Evolutionary conservation across 2,797 vertebrate genomes (phyloP).

Genomic region (Malacoraja senta): DNA sequence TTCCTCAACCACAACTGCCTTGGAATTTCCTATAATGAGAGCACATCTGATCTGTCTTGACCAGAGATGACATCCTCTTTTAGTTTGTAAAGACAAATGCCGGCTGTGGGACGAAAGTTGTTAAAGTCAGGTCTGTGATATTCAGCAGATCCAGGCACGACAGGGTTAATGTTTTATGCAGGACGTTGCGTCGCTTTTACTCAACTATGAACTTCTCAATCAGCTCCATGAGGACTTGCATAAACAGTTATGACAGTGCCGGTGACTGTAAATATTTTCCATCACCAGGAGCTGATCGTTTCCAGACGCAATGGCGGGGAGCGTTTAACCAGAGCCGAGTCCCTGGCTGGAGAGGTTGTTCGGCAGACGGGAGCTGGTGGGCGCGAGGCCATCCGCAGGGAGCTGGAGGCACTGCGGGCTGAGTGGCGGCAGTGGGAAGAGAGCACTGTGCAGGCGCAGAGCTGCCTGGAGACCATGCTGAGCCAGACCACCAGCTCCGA

Average conservation of each 20-base stretch:
- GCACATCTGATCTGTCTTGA: background rate
- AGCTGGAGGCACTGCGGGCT: conserved; percentile 72
- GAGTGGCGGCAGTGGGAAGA: conserved; percentile 91
- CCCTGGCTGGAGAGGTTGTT: conserved; percentile 65
- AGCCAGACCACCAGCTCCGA: conserved; percentile 82
- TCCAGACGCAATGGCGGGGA: conserved; percentile 75
- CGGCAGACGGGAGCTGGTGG: conserved; percentile 74
- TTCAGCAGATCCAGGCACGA: background rate
- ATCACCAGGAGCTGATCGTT: conserved; percentile 80
- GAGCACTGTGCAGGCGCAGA: conserved; percentile 62
- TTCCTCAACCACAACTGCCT: background rate
- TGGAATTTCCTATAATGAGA: background rate
- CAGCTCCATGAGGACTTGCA: background rate
- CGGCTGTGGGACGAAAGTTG: background rate
- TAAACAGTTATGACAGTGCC: conserved; percentile 23
- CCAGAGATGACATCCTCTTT: background rate
- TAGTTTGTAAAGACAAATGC: background rate
- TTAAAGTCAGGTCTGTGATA: background rate
- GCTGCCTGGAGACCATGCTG: conserved; percentile 66
- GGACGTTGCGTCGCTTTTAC: background rate
- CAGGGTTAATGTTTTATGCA: conserved; percentile 21
- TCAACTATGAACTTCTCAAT: conserved; percentile 22
- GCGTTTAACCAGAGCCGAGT: conserved; percentile 74
- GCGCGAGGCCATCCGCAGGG: conserved; percentile 71
- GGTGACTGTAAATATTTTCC: conserved; percentile 46